Conservation (phyloP, 2,888 invertebrate species). For the Silvanus unidentatus region DNA sequence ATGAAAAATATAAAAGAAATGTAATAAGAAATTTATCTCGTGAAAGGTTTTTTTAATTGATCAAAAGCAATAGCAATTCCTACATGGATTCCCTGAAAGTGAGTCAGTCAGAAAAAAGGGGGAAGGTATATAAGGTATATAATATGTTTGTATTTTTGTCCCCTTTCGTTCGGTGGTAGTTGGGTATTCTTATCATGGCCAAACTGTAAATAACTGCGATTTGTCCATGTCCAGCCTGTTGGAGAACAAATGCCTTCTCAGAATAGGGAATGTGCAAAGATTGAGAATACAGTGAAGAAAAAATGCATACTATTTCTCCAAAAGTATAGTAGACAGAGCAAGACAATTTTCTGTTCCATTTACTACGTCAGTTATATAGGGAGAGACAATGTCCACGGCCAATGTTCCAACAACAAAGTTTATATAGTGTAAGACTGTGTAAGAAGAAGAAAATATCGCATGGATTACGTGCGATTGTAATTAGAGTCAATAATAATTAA, state of each 20-base stretch:
- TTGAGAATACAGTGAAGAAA: conserved; percentile 44
- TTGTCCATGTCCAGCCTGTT: conserved; percentile 45
- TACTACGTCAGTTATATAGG: conserved; percentile 41
- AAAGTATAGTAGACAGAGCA: conserved; percentile 34
- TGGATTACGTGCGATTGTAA: conserved; percentile 41
- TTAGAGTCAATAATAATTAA: conserved; percentile 47
- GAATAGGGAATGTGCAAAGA: conserved; percentile 45
- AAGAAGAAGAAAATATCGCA: conserved; percentile 29
- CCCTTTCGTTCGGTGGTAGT: neutral
- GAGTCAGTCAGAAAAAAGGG: too few relatives aligned
- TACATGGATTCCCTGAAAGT: too few relatives aligned
- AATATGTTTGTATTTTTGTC: neutral
- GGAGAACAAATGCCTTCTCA: conserved; percentile 38
- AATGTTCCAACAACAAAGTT: neutral
- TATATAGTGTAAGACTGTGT: conserved; percentile 8
- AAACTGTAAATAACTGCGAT: conserved; percentile 47
- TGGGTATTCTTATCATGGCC: conserved; percentile 45
- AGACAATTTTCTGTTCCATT: conserved; percentile 51
- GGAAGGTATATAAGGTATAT: neutral
- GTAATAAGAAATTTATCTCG: too few relatives aligned
- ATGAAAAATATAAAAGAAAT: too few relatives aligned
- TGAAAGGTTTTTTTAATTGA: too few relatives aligned
- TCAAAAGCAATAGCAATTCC: too few relatives aligned
- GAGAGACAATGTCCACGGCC: conserved; percentile 34
- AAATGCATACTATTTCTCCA: conserved; percentile 45